Base-by-base conservation (phyloP, 2,888 invertebrate species). In the Idaea biselata region DNA sequence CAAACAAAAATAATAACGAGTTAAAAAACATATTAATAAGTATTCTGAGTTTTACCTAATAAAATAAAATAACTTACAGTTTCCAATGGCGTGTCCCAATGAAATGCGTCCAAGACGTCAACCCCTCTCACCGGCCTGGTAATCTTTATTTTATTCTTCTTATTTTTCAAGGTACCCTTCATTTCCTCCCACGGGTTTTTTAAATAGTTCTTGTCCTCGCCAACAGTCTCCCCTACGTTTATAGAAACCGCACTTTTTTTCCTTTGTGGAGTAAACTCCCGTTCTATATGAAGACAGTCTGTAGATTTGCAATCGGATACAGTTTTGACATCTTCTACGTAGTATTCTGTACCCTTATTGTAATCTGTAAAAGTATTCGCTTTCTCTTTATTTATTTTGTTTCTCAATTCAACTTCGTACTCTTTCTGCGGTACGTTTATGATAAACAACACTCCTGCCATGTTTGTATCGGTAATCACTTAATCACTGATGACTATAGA, bases 371-470 rank as follows among this genome's bases (percentile, higher is more conserved):
- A 73, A 64, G 44, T 69, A 63, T 62, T 74, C 63, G 16, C 67
- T 70, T 7, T 72, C 73, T 32, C 75, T 76, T 25, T 14, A 58
- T 65, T n/a, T 63, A 67, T 60, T 78, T 79, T 61, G 16, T 74
- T 74, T 65, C 74, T 77, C 63, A 84, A 68, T 64, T 80, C 79
- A 56, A 81, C 77, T 79, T 94, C 94, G 70, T 93, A 82, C 62
- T 85, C 87, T 63, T 89, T 92, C 25, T 90, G 91, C 6, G 94
- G 94, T 18, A 94, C 89, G 68, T 90, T 93, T 16, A 94, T 89
- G 44, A 94, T 87, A 69, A 94, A 93, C 55, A 94, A 78, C n/a
- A 93, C 93, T 44, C 94, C 94, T 11, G 94, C 84, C 94, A 94
- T 94, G 17, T 17, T 56, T 56, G 56, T 18, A 8, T 56, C 14